phyloP scores from a whole-genome alignment of 1,140 invertebrate genomes.

The Polyergus mexicanus region DNA sequence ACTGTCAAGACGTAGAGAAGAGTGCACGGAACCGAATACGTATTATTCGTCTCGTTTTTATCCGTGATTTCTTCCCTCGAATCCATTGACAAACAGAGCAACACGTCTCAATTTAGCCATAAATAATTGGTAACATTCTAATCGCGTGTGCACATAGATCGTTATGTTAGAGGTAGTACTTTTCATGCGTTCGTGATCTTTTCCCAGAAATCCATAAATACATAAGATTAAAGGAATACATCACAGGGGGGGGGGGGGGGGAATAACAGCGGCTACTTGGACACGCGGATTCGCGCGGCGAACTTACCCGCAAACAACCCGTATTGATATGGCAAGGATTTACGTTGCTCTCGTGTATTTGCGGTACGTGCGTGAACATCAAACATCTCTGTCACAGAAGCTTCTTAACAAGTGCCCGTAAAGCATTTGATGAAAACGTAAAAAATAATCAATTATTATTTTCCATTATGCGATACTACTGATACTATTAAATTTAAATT shows the following conservation, averaged over 20 bases:
- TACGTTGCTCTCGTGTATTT: conserved; percentile 43
- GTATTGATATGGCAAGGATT: conserved; percentile 21
- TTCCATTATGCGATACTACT: background rate
- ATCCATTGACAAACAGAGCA: conserved; percentile 36
- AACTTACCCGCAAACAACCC: conserved; percentile 40
- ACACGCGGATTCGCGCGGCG: conserved; percentile 36
- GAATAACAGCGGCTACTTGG: conserved; percentile 32
- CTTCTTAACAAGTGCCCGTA: conserved; percentile 14
- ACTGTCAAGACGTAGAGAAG: conserved; percentile 6
- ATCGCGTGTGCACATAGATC: conserved; percentile 27
- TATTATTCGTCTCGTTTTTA: conserved; percentile 38
- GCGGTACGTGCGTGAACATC: conserved; percentile 44
- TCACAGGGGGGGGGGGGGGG: background rate
- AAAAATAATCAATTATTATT: background rate
- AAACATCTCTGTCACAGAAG: conserved; percentile 13
- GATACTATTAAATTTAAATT: background rate
- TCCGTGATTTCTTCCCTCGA: background rate
- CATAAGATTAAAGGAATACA: conserved; percentile 48
- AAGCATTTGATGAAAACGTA: background rate
- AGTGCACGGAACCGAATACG: background rate
- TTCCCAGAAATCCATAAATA: conserved; percentile 51
- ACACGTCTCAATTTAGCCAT: conserved; percentile 24
- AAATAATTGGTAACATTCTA: conserved; percentile 38
- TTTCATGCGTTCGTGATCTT: conserved; percentile 48
- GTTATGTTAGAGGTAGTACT: conserved; percentile 30